phyloP scores from a whole-genome alignment of 2,113 vertebrate species.

The Peromyscus leucopus region DNA sequence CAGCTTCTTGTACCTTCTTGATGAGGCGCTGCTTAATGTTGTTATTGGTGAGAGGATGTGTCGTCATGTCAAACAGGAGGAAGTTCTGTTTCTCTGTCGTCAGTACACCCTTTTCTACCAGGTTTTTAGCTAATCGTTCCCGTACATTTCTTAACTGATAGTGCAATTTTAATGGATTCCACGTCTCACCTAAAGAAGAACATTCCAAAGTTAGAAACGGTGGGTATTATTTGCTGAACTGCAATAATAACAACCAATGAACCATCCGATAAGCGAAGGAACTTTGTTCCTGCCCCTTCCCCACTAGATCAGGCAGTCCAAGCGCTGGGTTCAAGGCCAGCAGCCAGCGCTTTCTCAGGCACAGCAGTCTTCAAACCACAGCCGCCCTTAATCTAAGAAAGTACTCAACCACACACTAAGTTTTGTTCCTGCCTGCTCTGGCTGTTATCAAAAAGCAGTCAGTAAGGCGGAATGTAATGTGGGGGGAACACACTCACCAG shows the following conservation, averaged over 20 bases:
- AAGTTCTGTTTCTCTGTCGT: conserved; percentile 99
- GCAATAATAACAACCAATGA: neutral
- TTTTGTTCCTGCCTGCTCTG: neutral
- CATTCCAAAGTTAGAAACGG: conserved; percentile 71
- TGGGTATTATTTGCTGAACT: conserved; percentile 11
- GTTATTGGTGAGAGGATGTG: conserved; percentile 97
- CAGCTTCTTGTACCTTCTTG: conserved; percentile 96
- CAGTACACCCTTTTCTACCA: conserved; percentile 97
- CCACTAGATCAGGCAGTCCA: neutral
- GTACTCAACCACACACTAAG: conserved; percentile 5
- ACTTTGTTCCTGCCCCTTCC: neutral
- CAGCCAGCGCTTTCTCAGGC: neutral
- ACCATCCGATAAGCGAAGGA: conserved; percentile 11
- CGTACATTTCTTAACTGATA: conserved; percentile 97
- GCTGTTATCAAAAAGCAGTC: conserved; percentile 38
- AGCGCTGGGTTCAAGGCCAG: neutral
- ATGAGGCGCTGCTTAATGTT: conserved; percentile 97
- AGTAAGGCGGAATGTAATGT: neutral
- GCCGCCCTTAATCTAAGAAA: neutral
- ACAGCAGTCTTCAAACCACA: conserved; percentile 23
- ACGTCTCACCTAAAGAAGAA: conserved; percentile 93
- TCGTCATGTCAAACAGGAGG: conserved; percentile 98
- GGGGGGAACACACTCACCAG: neutral
- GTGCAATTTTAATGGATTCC: conserved; percentile 98
- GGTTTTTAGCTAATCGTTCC: conserved; percentile 96